Base-by-base conservation (phyloP, 2,113 vertebrate genomes). In the Caranx melampygus region DNA sequence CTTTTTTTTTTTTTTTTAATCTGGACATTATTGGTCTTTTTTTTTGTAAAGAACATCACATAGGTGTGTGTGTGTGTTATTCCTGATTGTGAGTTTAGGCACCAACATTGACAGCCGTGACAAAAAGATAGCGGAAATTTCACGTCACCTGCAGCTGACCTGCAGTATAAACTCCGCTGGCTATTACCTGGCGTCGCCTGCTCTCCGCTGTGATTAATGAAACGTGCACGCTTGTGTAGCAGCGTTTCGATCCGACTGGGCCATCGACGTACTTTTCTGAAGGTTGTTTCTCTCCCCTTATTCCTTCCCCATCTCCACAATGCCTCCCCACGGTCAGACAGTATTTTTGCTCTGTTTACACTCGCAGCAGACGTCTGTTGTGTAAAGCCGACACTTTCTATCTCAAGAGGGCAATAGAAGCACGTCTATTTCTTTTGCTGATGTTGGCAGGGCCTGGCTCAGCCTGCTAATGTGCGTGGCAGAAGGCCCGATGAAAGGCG, bases 321-420 rank as follows among this genome's bases (percentile, higher is more conserved):
- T 33, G 62, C 8, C 26, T 82, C 66, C 57, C 52, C 6, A 33
- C 4, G 6, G 42, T 8, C 57, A 60, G 49, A 3, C 63, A 70
- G 44, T 75, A 70, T 74, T 54, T 75, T 47, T 61, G 65, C 35
- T n/a, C 42, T 80, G 54, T 75, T 72, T 76, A 75, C 37, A 47
- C 58, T 60, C 57, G 6, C 21, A 42, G 57, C 33, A 68, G 37
- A 49, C 63, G 1, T 26, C 26, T 26, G 26, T 40, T 61, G 59
- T 69, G 52, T 77, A 44, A 75, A 60, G 77, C 75, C 45, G 74
- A 71, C 74, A 31, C 52, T 47, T 44, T 31, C 64, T 60, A 54
- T 89, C 89, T 86, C 85, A 33, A 78, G 82, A 86, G 85, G 70
- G 78, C 76, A 84, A 85, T 49, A 82, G 62, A 79, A 55, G 58